Evolutionary conservation across 2,797 vertebrate species (phyloP), one percentile per base, ranked within the genome.

Genomic region (Liasis olivaceus): DNA sequence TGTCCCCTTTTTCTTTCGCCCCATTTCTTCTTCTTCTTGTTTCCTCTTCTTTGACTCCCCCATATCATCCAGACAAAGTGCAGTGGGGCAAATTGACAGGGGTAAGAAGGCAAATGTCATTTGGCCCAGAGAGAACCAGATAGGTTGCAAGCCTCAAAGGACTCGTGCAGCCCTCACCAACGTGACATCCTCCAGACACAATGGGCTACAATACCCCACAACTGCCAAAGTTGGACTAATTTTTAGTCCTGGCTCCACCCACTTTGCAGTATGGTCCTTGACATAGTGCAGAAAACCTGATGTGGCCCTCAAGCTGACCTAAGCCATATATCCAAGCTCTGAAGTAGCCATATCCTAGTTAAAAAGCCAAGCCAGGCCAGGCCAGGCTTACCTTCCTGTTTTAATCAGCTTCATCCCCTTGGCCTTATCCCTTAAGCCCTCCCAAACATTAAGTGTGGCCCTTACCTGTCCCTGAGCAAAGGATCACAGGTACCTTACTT

Each of bases 1-100:
- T 56, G 92, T 6, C 26, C 9, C 89, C 72, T 51, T 66, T 85
- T 81, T 84, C 72, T 20, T 94, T 85, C 92, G 28, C 56, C 60
- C 86, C 91, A 77, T 5, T 72, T 84, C 54, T 69, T 84, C 36
- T 69, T 69, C 7, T 64, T 5, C n/a, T 17, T 8, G 5, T 31
- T 59, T 87, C 56, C 85, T 58, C 85, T 47, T n/a, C 56, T 31
- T 58, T 36, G 12, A 60, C 22, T 87, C 9, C 72, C 36, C 36
- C 36, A 11, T 42, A 77, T 77, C 72, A 42, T 22, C 72, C 72
- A 81, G 36, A 42, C 36, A 22, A 20, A 81, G 17, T 47, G 72
- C 20, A 81, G 20, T 81, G 20, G 36, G 72, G 72, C 4, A 81
- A 22, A 81, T 47, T 22, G 36, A 47, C 11, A 77, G 8, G 9